Conservation (phyloP, 2,113 vertebrate genomes). For the Dromas ardeola region DNA sequence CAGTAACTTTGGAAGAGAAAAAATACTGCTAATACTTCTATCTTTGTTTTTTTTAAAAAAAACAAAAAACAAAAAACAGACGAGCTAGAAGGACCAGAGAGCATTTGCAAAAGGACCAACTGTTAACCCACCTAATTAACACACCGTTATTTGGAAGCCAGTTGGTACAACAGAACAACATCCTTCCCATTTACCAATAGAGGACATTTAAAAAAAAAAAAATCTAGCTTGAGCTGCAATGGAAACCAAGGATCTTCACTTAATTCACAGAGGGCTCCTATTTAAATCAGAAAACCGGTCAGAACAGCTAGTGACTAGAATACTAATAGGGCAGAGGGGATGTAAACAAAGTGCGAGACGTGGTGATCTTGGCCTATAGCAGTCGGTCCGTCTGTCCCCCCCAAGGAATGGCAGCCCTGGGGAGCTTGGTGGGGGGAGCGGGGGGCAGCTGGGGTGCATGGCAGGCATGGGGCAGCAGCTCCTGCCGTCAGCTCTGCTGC, state of each 20-base stretch:
- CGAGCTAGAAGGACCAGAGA: background rate
- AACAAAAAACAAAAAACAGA: background rate
- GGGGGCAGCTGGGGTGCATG: rapidly evolving
- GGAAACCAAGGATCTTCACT: background rate
- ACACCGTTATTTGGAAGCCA: background rate
- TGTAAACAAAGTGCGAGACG: rapidly evolving
- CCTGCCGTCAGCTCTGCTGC: background rate
- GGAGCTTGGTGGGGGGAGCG: background rate
- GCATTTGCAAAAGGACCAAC: background rate
- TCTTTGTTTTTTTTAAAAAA: background rate
- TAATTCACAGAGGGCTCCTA: background rate
- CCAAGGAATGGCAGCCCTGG: background rate
- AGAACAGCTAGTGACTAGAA: background rate
- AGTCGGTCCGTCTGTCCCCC: background rate
- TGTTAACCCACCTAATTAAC: background rate
- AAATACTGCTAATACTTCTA: background rate
- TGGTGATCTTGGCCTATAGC: background rate
- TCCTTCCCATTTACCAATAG: background rate
- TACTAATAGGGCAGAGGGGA: background rate
- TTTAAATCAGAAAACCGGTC: background rate
- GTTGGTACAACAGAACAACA: background rate
- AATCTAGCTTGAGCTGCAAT: background rate
- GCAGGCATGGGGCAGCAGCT: background rate
- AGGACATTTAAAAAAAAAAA: background rate
- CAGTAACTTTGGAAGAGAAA: background rate